phyloP scores from a whole-genome alignment of 2,113 vertebrate species.

The Garra rufa region DNA sequence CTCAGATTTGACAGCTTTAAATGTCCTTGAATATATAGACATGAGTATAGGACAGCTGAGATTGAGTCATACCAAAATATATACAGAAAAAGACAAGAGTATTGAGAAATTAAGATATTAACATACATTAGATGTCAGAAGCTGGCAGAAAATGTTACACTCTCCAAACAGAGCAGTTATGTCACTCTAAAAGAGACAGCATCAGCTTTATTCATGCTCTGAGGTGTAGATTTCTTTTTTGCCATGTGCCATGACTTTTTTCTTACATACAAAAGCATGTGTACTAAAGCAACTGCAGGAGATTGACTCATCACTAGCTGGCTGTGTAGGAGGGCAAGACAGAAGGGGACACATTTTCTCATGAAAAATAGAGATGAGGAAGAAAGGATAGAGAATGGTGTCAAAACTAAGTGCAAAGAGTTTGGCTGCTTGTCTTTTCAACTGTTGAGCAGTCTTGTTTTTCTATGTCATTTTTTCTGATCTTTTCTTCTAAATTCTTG shows the following conservation, averaged over 20 bases:
- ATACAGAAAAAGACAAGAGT: too few species aligned
- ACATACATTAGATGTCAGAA: neutral
- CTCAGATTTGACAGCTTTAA: neutral
- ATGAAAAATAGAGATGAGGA: neutral
- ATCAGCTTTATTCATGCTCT: neutral
- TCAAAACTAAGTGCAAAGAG: neutral
- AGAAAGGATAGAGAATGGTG: neutral
- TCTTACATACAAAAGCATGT: neutral
- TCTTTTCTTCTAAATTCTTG: neutral
- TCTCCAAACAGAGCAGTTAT: neutral
- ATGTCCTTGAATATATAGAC: neutral
- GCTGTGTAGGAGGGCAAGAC: slow-evolving; percentile 48
- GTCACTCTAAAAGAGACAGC: neutral
- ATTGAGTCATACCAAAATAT: neutral
- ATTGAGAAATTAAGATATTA: neutral
- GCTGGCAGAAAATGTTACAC: neutral
- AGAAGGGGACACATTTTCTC: slow-evolving; percentile 35
- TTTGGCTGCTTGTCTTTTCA: too few species aligned
- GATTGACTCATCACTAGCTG: slow-evolving; percentile 48
- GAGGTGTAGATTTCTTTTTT: neutral
- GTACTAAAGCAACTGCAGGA: slow-evolving; percentile 39
- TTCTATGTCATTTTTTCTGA: neutral
- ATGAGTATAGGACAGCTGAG: neutral
- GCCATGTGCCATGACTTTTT: slow-evolving; percentile 20
- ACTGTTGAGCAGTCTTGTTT: neutral